phyloP scores from a whole-genome alignment of 2,888 invertebrate species.

The Clistopyga incitator region DNA sequence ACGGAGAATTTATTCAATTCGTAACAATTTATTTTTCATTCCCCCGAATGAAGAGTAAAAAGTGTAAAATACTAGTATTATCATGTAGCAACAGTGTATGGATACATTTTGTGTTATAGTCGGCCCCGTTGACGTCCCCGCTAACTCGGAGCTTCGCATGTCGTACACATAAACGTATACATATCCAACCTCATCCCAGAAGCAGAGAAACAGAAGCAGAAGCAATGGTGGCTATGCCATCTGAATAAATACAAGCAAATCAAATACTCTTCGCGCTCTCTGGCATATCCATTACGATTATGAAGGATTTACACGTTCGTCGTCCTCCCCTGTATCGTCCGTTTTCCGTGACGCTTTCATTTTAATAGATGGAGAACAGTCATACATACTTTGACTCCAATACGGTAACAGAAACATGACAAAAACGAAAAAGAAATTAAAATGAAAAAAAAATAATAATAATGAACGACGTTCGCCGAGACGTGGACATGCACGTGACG shows the following conservation, averaged over 20 bases:
- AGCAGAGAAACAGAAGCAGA: conserved; percentile 31
- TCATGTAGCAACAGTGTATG: conserved; percentile 37
- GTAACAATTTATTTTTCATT: conserved; percentile 60
- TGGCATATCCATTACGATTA: conserved; percentile 69
- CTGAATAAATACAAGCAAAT: conserved; percentile 71
- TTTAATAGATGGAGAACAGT: conserved; percentile 45
- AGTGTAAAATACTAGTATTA: conserved; percentile 29
- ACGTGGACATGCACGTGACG: conserved; percentile 34
- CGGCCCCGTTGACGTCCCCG: conserved; percentile 53
- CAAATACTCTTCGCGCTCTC: conserved; percentile 67
- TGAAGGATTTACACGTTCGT: conserved; percentile 58
- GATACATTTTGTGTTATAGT: conserved; percentile 51
- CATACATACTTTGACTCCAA: conserved; percentile 41
- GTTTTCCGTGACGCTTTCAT: conserved; percentile 31
- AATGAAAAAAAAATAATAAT: not conserved
- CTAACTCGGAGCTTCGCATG: conserved; percentile 52
- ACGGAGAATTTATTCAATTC: conserved; percentile 49
- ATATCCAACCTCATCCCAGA: conserved; percentile 41
- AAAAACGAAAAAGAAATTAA: conserved; percentile 10
- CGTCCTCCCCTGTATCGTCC: conserved; percentile 5
- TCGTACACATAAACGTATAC: conserved; percentile 53
- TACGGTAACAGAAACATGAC: conserved; percentile 29
- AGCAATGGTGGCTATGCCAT: conserved; percentile 63
- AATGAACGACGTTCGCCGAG: not conserved
- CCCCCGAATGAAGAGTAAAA: conserved; percentile 31